Conservation (phyloP, 35 echinoderm and acorn worm species). For the Apostichopus parvimensis region DNA sequence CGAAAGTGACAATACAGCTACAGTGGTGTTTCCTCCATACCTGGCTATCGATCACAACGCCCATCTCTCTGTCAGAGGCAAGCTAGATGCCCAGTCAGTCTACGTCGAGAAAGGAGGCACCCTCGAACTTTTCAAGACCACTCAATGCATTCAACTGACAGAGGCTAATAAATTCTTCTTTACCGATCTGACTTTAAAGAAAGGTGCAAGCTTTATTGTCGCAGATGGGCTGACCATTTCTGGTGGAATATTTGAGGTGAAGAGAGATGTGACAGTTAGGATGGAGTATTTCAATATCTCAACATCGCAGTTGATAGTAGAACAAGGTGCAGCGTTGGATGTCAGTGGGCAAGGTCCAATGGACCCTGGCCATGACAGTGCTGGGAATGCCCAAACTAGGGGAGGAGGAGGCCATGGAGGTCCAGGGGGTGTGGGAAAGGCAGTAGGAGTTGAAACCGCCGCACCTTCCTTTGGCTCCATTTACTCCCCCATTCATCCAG, state of each 20-base stretch:
- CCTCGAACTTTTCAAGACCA: constrained; percentile 19
- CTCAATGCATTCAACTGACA: constrained; percentile 17
- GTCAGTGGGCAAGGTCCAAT: constrained; percentile 54
- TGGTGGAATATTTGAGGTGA: constrained; percentile 73
- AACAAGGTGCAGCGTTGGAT: constrained; percentile 73
- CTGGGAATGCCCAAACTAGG: constrained; percentile 21
- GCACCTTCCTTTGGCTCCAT: constrained; percentile 84
- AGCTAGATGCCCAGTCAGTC: constrained; percentile 62
- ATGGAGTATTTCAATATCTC: constrained; percentile 72
- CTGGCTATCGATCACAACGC: constrained; percentile 66
- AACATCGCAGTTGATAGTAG: constrained; percentile 54
- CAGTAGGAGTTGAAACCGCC: constrained; percentile 10
- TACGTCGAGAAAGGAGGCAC: constrained; percentile 63
- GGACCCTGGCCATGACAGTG: constrained; percentile 48
- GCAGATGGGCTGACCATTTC: constrained; percentile 53
- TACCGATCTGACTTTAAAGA: constrained; percentile 61
- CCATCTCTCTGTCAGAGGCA: constrained; percentile 46
- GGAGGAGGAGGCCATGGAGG: constrained; percentile 82
- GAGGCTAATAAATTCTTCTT: constrained; percentile 66
- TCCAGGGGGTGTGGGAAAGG: constrained; percentile 70
- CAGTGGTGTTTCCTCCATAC: constrained; percentile 60
- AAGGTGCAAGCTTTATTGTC: constrained; percentile 45
- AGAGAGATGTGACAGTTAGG: constrained; percentile 56
- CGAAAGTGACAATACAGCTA: constrained; percentile 30
- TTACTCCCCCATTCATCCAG: constrained; percentile 55